These are phyloP conservation scores for Hemiscyllium ocellatum DNA, from an alignment of 2,113 vertebrate genomes.

Conservation along the genomic window DNA sequence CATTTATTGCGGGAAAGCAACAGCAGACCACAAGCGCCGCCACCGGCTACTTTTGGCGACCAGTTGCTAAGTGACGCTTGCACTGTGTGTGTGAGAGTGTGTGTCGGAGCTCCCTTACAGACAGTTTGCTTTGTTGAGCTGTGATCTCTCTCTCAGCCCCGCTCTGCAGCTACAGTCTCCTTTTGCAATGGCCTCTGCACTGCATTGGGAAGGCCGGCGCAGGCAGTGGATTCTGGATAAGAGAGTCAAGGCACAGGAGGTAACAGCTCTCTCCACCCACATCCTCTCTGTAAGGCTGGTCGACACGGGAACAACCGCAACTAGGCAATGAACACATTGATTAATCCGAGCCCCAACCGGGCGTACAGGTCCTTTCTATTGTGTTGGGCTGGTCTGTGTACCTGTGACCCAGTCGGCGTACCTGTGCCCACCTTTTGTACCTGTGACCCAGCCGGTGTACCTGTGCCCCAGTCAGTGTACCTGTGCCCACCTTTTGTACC, in stretches of 20 bases:
- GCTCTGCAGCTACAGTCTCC: neutral
- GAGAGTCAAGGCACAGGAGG: conserved; percentile 41
- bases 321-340: neutral
- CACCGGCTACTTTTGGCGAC: neutral
- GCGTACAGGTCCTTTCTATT: neutral
- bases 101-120: no score
- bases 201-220: conserved; percentile 62
- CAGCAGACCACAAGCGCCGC: neutral
- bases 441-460: no score
- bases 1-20: neutral
- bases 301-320: neutral
- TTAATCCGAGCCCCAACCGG: neutral
- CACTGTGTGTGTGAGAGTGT: neutral
- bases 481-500: no score
- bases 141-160: neutral
- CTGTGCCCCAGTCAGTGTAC: no score
- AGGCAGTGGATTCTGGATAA: conserved; percentile 51
- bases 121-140: no score
- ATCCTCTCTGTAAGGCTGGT: neutral
- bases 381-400: neutral
- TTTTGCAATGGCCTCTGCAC: conserved; percentile 44
- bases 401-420: no score
- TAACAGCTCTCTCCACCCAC: neutral
- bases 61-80: neutral
- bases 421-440: no score